phyloP scores from a whole-genome alignment of 2,888 invertebrate species.

The Ecdyonurus torrentis region DNA sequence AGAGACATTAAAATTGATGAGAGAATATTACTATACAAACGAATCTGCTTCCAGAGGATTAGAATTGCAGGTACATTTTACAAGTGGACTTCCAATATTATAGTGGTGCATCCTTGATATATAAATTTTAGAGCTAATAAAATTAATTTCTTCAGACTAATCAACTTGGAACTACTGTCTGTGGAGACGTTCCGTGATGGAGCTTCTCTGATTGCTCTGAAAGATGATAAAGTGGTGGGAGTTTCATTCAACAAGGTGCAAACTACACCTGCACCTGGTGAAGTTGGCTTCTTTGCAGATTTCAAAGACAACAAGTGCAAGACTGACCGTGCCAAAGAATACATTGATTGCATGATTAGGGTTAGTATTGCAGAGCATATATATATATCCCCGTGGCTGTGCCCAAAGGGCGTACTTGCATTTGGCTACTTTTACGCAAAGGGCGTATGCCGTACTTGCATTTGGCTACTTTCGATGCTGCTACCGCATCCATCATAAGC shows the following conservation, averaged over 20 bases:
- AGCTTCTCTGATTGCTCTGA: not conserved
- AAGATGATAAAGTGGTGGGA: not conserved
- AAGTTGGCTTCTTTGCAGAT: not conserved
- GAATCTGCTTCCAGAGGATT: not conserved
- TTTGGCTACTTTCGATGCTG: too few relatives aligned
- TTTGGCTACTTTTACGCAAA: too few relatives aligned
- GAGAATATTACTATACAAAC: not conserved
- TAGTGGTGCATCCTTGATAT: too few relatives aligned
- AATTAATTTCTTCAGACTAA: too few relatives aligned
- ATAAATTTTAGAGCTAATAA: not conserved
- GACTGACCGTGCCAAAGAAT: not conserved
- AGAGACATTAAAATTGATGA: not conserved
- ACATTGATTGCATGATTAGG: not conserved
- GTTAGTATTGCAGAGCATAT: too few relatives aligned
- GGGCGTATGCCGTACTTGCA: too few relatives aligned
- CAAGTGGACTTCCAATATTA: too few relatives aligned
- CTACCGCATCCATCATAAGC: too few relatives aligned
- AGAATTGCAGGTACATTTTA: not conserved
- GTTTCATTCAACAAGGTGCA: slow-evolving; percentile 4
- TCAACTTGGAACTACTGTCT: not conserved
- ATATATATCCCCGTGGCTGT: too few relatives aligned
- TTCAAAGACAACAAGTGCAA: not conserved
- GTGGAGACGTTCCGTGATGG: not conserved
- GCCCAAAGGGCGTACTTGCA: too few relatives aligned
- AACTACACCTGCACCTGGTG: not conserved